These are phyloP conservation scores for Dione juno DNA, from an alignment of 2,888 invertebrate genomes.

Conservation along the genomic window DNA sequence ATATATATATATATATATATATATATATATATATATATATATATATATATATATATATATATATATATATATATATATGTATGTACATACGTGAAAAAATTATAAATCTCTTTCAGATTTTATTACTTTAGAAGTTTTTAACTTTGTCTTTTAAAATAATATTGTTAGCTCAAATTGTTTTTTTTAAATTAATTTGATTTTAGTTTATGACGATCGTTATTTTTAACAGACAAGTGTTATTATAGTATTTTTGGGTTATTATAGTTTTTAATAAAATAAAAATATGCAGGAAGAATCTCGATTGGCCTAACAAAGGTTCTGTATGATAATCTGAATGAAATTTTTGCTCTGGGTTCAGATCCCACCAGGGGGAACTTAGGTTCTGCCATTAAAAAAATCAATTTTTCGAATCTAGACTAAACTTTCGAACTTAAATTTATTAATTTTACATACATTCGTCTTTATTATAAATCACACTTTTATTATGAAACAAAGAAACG, in stretches of 20 bases:
- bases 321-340: not conserved
- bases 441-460: not conserved
- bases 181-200: not conserved
- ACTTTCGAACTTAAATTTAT: too few species aligned
- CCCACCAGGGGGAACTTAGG: not conserved
- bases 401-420: too few species aligned
- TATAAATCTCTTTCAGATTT: not conserved
- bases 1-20: too few species aligned
- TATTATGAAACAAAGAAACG: constrained; percentile 21
- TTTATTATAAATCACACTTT: not conserved
- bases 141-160: not conserved
- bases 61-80: too few species aligned
- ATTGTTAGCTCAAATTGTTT: too few species aligned
- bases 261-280: too few species aligned
- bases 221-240: too few species aligned
- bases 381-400: too few species aligned
- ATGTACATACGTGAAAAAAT: too few species aligned
- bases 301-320: not conserved
- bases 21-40: too few species aligned
- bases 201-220: not conserved
- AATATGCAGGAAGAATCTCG: not conserved
- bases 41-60: too few species aligned
- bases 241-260: too few species aligned
- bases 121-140: not conserved
- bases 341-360: not conserved